phyloP scores from a whole-genome alignment of 2,888 invertebrate genomes.

The Orthonevra nobilis region DNA sequence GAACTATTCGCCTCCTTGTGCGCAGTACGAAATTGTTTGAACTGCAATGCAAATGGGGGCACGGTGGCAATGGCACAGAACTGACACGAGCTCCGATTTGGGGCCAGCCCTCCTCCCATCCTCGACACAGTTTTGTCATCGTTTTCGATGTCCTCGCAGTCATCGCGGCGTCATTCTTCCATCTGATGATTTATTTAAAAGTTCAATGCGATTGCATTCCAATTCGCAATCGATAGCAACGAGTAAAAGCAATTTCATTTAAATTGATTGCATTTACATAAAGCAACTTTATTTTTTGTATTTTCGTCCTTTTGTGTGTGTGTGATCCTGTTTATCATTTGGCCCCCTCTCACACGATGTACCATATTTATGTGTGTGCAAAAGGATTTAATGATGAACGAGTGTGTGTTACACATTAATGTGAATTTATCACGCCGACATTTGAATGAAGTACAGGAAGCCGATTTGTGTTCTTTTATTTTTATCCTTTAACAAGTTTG shows the following conservation, averaged over 20 bases:
- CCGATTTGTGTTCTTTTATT: too few species aligned
- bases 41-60: slow-evolving; percentile 27
- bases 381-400: not conserved
- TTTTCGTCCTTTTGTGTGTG: slow-evolving; percentile 59
- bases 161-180: not conserved
- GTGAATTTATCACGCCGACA: slow-evolving; percentile 47
- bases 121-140: slow-evolving; percentile 52
- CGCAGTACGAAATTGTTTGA: not conserved
- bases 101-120: not conserved
- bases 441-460: not conserved
- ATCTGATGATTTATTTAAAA: slow-evolving; percentile 64
- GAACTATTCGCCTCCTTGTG: not conserved
- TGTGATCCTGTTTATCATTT: slow-evolving; percentile 58
- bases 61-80: slow-evolving; percentile 25
- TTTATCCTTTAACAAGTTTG: too few species aligned
- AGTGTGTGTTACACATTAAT: slow-evolving; percentile 54
- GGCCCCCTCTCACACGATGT: slow-evolving; percentile 11
- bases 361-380: not conserved
- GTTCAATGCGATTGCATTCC: slow-evolving; percentile 69
- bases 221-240: slow-evolving; percentile 68
- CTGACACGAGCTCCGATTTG: not conserved
- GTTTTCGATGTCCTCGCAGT: not conserved
- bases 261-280: slow-evolving; percentile 70
- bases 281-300: slow-evolving; percentile 68
- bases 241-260: slow-evolving; percentile 69